Evolutionary conservation across 2,113 vertebrate species (phyloP).

Genomic region (Anas platyrhynchos): DNA sequence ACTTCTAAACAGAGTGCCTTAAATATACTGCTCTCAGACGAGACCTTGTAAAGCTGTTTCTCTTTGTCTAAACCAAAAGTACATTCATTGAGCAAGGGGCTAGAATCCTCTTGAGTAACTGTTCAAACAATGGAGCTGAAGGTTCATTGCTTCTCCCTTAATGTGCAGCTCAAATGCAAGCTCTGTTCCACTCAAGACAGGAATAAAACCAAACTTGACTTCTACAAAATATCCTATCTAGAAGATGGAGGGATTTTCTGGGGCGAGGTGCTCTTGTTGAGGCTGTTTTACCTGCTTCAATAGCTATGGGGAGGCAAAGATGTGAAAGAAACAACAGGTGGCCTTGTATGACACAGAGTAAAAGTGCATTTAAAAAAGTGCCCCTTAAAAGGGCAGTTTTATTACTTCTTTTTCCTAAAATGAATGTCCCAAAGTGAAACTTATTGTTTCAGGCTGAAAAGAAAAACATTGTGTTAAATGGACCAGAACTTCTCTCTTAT

Average conservation of each 20-base stretch:
- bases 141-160: not conserved
- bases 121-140: not conserved
- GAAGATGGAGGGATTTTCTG: not conserved
- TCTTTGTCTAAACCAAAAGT: not conserved
- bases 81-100: not conserved
- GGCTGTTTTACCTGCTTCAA: not conserved
- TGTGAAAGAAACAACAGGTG: not conserved
- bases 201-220: not conserved
- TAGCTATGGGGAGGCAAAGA: not conserved
- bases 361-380: not conserved
- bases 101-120: not conserved
- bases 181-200: not conserved
- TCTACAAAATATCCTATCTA: not conserved
- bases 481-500: not conserved
- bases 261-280: not conserved
- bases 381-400: not conserved
- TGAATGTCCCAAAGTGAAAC: not conserved
- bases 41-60: not conserved
- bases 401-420: not conserved
- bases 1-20: not conserved
- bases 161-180: not conserved
- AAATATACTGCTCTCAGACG: not conserved
- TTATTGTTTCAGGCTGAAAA: not conserved
- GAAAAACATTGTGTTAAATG: not conserved
- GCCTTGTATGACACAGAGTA: not conserved